Conservation (phyloP, 2,113 vertebrate species). For the Aspidoscelis tigris region DNA sequence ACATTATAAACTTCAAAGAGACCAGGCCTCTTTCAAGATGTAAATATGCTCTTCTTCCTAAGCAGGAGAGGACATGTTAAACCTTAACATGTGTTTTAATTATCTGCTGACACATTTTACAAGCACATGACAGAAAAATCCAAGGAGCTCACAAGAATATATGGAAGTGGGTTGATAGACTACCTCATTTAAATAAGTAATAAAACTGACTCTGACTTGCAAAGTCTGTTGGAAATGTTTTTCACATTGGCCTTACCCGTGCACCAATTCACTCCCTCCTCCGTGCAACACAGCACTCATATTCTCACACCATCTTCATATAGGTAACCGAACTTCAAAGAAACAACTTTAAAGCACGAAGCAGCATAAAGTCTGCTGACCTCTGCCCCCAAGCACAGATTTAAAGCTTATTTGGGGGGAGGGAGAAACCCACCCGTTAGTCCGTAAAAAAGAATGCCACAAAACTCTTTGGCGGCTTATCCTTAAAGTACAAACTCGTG, state of each 20-base stretch:
- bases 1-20: background rate
- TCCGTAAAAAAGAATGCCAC: background rate
- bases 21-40: background rate
- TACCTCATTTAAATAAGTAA: background rate
- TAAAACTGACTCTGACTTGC: background rate
- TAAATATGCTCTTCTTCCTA: background rate
- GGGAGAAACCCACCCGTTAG: background rate
- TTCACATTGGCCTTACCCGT: background rate
- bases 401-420: background rate
- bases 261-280: background rate
- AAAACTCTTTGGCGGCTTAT: background rate
- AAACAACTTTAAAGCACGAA: background rate
- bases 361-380: background rate
- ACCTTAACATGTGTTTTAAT: background rate
- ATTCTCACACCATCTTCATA: background rate
- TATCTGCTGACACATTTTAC: background rate
- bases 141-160: background rate
- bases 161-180: background rate
- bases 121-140: background rate
- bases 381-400: background rate
- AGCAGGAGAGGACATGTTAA: background rate
- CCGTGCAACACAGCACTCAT: background rate
- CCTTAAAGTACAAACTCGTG: constrained; percentile 8
- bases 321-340: background rate
- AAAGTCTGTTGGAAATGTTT: background rate